Conservation (phyloP, 1,140 invertebrate genomes). For the Coelopa frigida region DNA sequence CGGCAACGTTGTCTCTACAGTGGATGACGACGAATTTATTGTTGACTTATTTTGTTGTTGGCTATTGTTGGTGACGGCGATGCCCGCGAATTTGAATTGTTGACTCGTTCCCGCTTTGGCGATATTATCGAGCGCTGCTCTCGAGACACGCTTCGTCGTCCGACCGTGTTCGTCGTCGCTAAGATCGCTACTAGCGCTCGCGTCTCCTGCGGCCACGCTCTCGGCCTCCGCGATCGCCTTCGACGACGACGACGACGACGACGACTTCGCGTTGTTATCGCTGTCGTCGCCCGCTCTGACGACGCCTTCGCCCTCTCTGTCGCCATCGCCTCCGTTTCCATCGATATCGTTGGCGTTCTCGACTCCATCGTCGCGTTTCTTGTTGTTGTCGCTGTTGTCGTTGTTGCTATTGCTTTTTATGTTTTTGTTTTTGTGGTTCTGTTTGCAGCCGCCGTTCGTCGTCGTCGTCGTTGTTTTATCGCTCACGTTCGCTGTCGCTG, state of each 20-base stretch:
- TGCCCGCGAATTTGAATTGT: conserved; percentile 55
- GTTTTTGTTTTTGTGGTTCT: too few species aligned
- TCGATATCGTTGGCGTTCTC: conserved; percentile 1
- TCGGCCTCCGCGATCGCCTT: conserved; percentile 7
- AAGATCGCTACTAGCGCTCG: conserved; percentile 32
- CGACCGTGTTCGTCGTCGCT: conserved; percentile 37
- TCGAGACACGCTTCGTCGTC: conserved; percentile 48
- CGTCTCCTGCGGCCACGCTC: background rate
- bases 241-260: conserved; percentile 4
- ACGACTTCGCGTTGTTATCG: conserved; percentile 9
- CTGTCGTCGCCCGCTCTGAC: conserved; percentile 7
- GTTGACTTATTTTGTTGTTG: conserved; percentile 28
- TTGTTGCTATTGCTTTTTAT: conserved; percentile 1
- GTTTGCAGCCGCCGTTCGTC: conserved; percentile 1
- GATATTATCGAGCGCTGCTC: conserved; percentile 59
- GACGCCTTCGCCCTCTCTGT: conserved; percentile 5
- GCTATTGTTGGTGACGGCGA: conserved; percentile 41
- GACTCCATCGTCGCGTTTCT: conserved; percentile 6
- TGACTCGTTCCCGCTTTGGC: conserved; percentile 57
- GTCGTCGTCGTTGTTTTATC: conserved; percentile 8
- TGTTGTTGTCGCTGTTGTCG: conserved; percentile 11
- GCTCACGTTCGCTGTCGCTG: conserved; percentile 11
- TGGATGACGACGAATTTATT: too few species aligned
- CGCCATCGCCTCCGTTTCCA: conserved; percentile 6
- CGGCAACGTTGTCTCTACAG: conserved; percentile 4